Conservation (phyloP, 2,797 vertebrate species). For the Hylomyscus alleni region DNA sequence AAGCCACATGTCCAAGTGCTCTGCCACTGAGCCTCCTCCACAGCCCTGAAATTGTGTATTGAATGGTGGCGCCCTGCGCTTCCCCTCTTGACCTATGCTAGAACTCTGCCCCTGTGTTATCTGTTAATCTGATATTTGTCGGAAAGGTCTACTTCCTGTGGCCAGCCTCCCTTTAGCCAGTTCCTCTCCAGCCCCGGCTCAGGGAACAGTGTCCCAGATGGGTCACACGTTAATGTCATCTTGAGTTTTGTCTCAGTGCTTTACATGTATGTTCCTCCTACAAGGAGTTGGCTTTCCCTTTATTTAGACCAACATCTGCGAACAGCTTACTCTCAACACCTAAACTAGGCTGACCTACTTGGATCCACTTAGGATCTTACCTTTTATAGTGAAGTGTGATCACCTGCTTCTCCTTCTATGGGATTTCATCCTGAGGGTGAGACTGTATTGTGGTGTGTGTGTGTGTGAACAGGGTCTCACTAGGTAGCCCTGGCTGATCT, state of each 20-base stretch:
- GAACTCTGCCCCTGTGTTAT: neutral
- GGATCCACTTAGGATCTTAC: neutral
- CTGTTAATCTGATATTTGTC: neutral
- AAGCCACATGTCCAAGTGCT: neutral
- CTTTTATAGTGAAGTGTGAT: constrained; percentile 35
- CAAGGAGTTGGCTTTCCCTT: neutral
- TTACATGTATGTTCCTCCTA: neutral
- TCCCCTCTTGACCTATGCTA: constrained; percentile 24
- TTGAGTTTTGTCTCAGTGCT: constrained; percentile 16
- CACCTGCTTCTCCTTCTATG: neutral
- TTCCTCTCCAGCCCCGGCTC: neutral
- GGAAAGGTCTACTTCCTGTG: neutral
- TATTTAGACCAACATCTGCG: neutral
- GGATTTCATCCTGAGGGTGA: constrained; percentile 38
- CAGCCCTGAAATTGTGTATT: neutral
- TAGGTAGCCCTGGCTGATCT: no score
- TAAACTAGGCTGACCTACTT: constrained; percentile 34
- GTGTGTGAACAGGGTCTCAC: neutral
- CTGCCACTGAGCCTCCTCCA: neutral
- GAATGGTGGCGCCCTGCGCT: neutral
- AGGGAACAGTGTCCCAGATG: neutral
- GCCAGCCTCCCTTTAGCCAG: neutral
- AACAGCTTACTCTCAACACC: neutral
- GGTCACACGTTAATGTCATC: neutral
- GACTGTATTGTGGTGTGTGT: neutral